phyloP scores from a whole-genome alignment of 2,113 vertebrate species.

The Chiloscyllium plagiosum region DNA sequence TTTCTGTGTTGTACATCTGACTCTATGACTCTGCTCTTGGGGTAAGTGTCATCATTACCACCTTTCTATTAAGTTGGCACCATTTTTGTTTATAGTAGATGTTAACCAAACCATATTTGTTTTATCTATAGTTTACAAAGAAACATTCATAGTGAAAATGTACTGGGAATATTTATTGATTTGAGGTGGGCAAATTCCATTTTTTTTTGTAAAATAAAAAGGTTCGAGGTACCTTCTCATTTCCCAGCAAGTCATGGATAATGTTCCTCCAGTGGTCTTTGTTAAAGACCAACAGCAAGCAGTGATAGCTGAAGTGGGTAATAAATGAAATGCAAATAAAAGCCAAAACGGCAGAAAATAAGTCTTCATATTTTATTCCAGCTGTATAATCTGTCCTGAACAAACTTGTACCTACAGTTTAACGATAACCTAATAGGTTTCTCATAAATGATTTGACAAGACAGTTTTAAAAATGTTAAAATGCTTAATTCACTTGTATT shows the following conservation, averaged over 20 bases:
- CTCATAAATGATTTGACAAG: too few relatives aligned
- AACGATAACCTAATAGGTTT: too few relatives aligned
- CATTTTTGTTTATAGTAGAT: too few relatives aligned
- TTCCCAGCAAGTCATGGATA: conserved; percentile 62
- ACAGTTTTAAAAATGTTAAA: too few relatives aligned
- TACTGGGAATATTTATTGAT: background rate
- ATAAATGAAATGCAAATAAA: background rate
- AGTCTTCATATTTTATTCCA: background rate
- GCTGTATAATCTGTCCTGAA: background rate
- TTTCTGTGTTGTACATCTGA: too few relatives aligned
- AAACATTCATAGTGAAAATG: background rate
- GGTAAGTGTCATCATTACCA: too few relatives aligned
- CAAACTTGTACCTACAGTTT: background rate
- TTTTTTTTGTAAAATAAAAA: background rate
- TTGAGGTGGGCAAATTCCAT: background rate
- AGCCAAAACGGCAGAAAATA: background rate
- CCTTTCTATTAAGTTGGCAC: too few relatives aligned
- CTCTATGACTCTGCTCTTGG: too few relatives aligned
- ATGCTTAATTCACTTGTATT: too few relatives aligned
- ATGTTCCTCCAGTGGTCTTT: conserved; percentile 63
- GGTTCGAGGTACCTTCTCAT: conserved; percentile 63
- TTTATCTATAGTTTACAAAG: background rate
- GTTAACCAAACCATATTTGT: too few relatives aligned
- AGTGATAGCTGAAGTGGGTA: conserved; percentile 59
- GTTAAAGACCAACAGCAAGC: conserved; percentile 62